Conservation (phyloP, 1,140 invertebrate species). For the Hydropsyche tenuis region DNA sequence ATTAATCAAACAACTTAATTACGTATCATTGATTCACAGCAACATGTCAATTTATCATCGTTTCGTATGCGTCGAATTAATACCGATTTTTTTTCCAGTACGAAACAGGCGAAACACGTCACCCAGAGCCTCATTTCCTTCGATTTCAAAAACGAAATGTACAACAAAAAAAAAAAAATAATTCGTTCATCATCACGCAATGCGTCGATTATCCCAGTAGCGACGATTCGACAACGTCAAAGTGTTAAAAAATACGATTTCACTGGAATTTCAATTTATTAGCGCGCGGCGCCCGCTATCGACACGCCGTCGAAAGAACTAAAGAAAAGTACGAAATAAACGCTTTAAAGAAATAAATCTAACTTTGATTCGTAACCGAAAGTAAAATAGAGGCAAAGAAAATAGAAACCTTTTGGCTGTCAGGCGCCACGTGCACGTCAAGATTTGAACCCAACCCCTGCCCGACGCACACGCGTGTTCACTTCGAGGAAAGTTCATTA, state of each 20-base stretch:
- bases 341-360: slow-evolving; percentile 1
- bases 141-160: background rate
- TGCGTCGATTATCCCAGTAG: background rate
- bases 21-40: background rate
- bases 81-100: too few species aligned
- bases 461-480: background rate
- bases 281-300: background rate
- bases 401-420: background rate
- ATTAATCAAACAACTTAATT: slow-evolving; percentile 12
- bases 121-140: background rate
- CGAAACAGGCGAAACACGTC: too few species aligned
- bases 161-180: too few species aligned
- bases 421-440: slow-evolving; percentile 9
- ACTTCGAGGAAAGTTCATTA: slow-evolving; percentile 13
- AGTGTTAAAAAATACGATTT: background rate
- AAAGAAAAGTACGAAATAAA: background rate
- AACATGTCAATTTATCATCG: background rate
- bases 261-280: background rate
- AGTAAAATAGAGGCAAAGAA: too few species aligned
- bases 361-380: background rate
- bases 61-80: background rate
- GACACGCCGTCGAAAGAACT: background rate
- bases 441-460: slow-evolving; percentile 9
- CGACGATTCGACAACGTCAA: background rate
- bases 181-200: background rate